Percentiles rank a stretch among this genome's conserved stretches.
These are phyloP conservation scores for Phrynocephalus vlangalii DNA, from an alignment of 2,797 vertebrate species.

Conservation along the genomic window DNA sequence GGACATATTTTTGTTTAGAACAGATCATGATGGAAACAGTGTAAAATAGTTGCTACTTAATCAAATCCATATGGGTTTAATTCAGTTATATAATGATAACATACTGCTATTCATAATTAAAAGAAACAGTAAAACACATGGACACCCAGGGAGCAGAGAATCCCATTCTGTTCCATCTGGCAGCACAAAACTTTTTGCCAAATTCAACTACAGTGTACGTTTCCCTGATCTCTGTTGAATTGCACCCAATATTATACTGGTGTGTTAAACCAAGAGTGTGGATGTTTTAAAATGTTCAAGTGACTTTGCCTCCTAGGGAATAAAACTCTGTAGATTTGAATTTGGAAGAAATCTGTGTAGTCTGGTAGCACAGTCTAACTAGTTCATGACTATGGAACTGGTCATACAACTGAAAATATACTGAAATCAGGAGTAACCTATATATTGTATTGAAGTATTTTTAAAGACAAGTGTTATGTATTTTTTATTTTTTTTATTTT, in stretches of 20 bases:
- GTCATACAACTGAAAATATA: conserved; percentile 12
- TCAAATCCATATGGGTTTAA: conserved; percentile 68
- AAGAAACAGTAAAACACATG: conserved; percentile 54
- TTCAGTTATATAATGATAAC: conserved; percentile 60
- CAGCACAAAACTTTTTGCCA: background rate
- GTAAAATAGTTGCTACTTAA: conserved; percentile 66
- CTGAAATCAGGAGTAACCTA: conserved; percentile 11
- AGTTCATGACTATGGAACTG: conserved; percentile 34
- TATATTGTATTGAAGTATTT: conserved; percentile 10
- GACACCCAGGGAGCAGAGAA: conserved; percentile 63
- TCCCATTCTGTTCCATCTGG: conserved; percentile 59
- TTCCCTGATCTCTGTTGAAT: conserved; percentile 1
- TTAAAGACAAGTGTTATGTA: background rate
- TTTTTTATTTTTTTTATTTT: too few species aligned
- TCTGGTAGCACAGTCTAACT: background rate
- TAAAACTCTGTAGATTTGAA: conserved; percentile 14
- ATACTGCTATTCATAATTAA: conserved; percentile 67
- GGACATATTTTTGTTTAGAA: conserved; percentile 50
- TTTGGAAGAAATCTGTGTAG: conserved; percentile 29
- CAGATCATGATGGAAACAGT: conserved; percentile 50
- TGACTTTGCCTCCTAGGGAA: background rate
- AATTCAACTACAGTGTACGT: background rate
- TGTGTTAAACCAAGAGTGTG: background rate
- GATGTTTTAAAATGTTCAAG: background rate
- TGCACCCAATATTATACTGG: background rate